Evolutionary conservation across 2,888 invertebrate species (phyloP), one percentile per base, ranked within the genome.

Genomic region (Hirudinaria manillensis): DNA sequence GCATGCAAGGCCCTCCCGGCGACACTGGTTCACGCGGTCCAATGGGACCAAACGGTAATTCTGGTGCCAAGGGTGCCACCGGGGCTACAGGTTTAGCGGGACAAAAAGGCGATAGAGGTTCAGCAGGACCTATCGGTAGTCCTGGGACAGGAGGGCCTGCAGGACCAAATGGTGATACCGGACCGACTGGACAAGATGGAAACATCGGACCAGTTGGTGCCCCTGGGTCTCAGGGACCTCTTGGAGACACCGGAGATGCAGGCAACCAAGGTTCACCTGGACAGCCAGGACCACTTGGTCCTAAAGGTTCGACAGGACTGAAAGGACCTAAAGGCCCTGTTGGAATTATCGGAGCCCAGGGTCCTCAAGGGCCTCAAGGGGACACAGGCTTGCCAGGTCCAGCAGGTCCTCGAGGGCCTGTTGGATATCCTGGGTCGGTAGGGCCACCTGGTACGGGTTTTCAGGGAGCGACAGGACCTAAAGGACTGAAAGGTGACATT

Each of bases 1-100:
- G 77, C 7, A 10, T 36, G 19, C 51, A 7, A 3, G 77, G 77
- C 29, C 65, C 70, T n/a, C 16, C 34, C 4, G 77, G 77, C 29
- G 29, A 51, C 38, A 53, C 53, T 38, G 77, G 77, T 27, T 29
- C 65, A 2, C 27, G n/a, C 3, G 74, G 77, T 13, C 73, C 70
- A 38, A 27, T 55, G 13, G 81, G 81, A 34, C 77, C 77, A n/a
- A 73, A 78, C 32, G 81, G 81, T 56, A 75, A 75, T 34, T 72
- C 76, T n/a, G 79, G 79, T 24, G 76, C 53, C n/a, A 77, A 80
- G 19, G 83, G 83, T 71, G 77, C 80, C 21, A 79, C 80, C 27
- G 83, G 83, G 67, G 80, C 80, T 6, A 36, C 70, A 34, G 78
- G 78, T 53, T 45, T 72, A 32, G 4, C n/a, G 10, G 78, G 78